Conservation (phyloP, 2,797 vertebrate species). For the Morelia viridis region DNA sequence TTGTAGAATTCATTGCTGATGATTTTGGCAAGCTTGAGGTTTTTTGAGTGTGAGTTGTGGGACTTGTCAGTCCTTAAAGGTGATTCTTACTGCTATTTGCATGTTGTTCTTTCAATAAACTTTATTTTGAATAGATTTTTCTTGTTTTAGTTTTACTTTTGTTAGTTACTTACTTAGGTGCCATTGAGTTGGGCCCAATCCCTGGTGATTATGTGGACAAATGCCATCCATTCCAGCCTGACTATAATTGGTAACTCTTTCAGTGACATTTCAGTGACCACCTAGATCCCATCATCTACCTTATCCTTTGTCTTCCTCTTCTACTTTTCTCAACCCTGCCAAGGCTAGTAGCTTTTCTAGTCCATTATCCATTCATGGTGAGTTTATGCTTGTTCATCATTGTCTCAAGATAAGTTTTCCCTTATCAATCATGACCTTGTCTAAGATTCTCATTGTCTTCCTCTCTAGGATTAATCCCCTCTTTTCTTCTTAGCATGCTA, state of each 20-base stretch:
- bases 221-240: neutral
- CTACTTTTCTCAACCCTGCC: neutral
- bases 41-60: constrained; percentile 1
- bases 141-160: constrained; percentile 39
- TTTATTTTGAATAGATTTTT: constrained; percentile 37
- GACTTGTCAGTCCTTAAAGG: neutral
- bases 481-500: neutral
- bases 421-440: neutral
- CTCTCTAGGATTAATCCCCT: neutral
- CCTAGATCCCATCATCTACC: neutral
- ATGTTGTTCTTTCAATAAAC: constrained; percentile 46
- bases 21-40: constrained; percentile 2
- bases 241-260: neutral
- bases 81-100: constrained; percentile 42
- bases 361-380: neutral
- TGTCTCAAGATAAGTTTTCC: neutral
- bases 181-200: neutral
- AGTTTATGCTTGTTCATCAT: neutral
- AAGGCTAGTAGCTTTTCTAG: neutral
- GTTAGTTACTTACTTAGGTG: constrained; percentile 23
- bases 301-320: neutral
- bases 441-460: neutral
- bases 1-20: neutral
- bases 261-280: neutral
- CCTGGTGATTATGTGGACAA: neutral